phyloP scores from a whole-genome alignment of 2,888 invertebrate species.

The Cepaea hortensis region DNA sequence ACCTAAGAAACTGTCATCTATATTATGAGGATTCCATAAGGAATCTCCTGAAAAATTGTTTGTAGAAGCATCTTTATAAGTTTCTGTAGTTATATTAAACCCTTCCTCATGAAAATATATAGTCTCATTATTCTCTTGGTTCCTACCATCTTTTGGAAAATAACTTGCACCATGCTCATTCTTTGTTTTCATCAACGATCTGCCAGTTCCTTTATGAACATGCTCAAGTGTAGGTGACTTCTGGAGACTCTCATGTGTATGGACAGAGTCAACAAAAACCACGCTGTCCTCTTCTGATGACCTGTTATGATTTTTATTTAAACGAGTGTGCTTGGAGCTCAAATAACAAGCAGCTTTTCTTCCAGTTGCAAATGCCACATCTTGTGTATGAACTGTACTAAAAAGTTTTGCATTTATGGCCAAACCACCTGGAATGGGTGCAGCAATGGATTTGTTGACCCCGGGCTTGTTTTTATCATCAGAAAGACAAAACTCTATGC shows the following conservation, averaged over 20 bases:
- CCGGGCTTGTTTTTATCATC: slow-evolving; percentile 27
- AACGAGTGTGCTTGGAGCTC: background rate
- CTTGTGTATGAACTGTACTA: slow-evolving; percentile 42
- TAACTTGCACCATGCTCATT: too few relatives aligned
- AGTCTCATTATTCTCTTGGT: background rate
- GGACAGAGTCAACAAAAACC: background rate
- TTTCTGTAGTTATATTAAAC: background rate
- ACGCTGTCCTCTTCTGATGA: background rate
- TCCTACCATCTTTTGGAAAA: background rate
- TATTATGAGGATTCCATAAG: background rate
- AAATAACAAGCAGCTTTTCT: background rate
- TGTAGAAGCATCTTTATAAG: background rate
- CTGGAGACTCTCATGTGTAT: too few relatives aligned
- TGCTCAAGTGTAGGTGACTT: background rate
- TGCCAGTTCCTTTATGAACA: background rate
- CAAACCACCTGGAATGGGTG: slow-evolving; percentile 11
- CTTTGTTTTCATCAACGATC: background rate
- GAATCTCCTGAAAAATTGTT: background rate
- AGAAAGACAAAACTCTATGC: slow-evolving; percentile 44
- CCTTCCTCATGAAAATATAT: background rate
- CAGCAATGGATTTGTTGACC: background rate
- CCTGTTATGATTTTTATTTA: background rate
- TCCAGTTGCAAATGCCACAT: background rate
- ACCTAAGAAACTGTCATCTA: background rate
- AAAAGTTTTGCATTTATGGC: slow-evolving; percentile 48